A percentile compares a stretch with the other conserved stretches of the same genome.
Evolutionary conservation across 37 sponge, comb jelly and placozoan species (phyloP).

Genomic region (Chondrilla cf. caribensis): DNA sequence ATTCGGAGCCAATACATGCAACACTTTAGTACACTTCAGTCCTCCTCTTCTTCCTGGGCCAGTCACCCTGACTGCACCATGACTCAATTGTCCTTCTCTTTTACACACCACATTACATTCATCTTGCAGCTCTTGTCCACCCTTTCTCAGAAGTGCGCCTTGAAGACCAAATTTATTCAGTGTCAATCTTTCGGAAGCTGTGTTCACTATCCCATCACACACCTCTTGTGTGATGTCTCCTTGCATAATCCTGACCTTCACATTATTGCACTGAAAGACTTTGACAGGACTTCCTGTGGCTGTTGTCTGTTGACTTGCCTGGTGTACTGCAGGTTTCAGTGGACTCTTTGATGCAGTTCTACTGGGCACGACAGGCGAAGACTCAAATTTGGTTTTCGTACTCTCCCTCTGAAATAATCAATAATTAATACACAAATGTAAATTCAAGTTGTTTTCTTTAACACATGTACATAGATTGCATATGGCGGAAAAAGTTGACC

Average conservation of each 20-base stretch:
- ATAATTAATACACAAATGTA: too few species aligned
- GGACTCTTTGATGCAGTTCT: too few species aligned
- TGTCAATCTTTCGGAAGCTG: conserved; percentile 31
- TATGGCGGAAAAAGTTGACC: too few species aligned
- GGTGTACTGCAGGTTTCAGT: too few species aligned
- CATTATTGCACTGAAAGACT: neutral
- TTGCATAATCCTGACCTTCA: conserved; percentile 28
- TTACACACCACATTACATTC: conserved; percentile 16
- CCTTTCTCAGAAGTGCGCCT: conserved; percentile 53
- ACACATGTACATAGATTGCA: too few species aligned
- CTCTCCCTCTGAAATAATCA: too few species aligned
- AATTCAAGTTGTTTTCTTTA: too few species aligned
- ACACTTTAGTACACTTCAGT: conserved; percentile 36
- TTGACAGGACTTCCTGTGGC: too few species aligned
- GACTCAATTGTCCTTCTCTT: neutral
- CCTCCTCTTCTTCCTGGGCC: conserved; percentile 28
- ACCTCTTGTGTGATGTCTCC: conserved; percentile 55
- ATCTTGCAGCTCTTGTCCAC: conserved; percentile 38
- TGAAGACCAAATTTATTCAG: conserved; percentile 39
- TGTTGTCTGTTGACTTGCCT: too few species aligned
- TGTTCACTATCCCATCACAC: conserved; percentile 60
- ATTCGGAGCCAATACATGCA: conserved; percentile 48
- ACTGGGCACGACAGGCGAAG: too few species aligned
- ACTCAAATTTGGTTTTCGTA: too few species aligned
- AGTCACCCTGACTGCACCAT: conserved; percentile 39